These are phyloP conservation scores for Cryptoleucopteryx plumbea DNA, from an alignment of 2,113 vertebrate species.

Conservation along the genomic window DNA sequence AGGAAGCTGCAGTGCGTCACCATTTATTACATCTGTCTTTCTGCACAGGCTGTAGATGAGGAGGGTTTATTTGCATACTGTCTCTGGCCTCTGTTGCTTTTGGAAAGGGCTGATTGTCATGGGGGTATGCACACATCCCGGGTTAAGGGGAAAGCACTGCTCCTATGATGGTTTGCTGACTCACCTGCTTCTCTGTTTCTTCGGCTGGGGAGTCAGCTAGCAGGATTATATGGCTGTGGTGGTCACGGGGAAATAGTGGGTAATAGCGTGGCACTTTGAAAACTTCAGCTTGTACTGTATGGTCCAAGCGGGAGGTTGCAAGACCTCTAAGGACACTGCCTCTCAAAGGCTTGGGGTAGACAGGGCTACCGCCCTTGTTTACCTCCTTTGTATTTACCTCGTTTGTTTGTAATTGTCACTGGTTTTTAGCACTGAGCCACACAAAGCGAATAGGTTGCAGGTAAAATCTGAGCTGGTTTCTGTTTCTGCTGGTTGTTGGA, in stretches of 20 bases:
- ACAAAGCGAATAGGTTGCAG: neutral
- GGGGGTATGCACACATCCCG: accelerated
- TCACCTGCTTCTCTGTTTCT: neutral
- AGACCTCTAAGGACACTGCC: neutral
- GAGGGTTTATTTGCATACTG: neutral
- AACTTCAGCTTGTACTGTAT: neutral
- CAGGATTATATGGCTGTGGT: neutral
- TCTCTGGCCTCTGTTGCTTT: neutral
- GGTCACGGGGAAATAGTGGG: neutral
- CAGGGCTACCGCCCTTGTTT: neutral
- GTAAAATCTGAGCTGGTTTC: neutral
- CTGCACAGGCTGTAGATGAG: neutral
- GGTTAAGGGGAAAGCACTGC: accelerated
- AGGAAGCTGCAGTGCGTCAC: neutral
- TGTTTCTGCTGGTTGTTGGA: neutral
- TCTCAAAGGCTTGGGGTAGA: neutral
- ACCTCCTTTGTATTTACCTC: neutral
- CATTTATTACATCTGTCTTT: neutral
- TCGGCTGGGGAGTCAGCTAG: neutral
- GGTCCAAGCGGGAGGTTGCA: neutral
- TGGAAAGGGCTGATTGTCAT: neutral
- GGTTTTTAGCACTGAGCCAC: neutral
- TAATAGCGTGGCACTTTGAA: neutral
- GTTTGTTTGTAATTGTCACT: neutral
- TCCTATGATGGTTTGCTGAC: neutral